These are phyloP conservation scores for Smutsia gigantea DNA, from an alignment of 2,797 vertebrate genomes.

Conservation along the genomic window DNA sequence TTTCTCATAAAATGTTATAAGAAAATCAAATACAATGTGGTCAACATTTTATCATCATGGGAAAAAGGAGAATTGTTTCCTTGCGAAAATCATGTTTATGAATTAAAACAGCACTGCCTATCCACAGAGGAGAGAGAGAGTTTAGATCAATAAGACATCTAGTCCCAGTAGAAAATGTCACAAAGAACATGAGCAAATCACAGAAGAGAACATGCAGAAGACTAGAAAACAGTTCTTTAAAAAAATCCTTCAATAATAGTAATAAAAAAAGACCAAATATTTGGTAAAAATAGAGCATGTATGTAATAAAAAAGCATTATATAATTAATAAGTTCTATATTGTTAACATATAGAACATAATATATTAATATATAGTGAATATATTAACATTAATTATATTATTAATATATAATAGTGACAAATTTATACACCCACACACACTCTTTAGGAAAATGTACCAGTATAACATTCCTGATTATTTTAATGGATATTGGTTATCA, in stretches of 20 bases:
- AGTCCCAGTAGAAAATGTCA: neutral
- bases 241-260: neutral
- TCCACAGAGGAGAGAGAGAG: neutral
- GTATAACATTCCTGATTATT: neutral
- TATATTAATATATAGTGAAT: neutral
- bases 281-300: neutral
- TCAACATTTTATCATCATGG: neutral
- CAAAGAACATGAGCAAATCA: neutral
- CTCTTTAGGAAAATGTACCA: neutral
- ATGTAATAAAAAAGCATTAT: neutral
- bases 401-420: neutral
- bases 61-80: neutral
- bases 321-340: neutral
- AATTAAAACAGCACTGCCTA: neutral
- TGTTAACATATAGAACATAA: neutral
- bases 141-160: neutral
- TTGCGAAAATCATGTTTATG: neutral
- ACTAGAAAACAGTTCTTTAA: neutral
- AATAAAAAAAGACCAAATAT: neutral
- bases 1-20: constrained; percentile 4
- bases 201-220: neutral
- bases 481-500: neutral
- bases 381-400: neutral
- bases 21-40: neutral
- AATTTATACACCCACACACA: neutral